Evolutionary conservation across 1,140 invertebrate genomes (phyloP), one percentile per base, ranked within the genome.

Genomic region (Saccostrea cuccullata): DNA sequence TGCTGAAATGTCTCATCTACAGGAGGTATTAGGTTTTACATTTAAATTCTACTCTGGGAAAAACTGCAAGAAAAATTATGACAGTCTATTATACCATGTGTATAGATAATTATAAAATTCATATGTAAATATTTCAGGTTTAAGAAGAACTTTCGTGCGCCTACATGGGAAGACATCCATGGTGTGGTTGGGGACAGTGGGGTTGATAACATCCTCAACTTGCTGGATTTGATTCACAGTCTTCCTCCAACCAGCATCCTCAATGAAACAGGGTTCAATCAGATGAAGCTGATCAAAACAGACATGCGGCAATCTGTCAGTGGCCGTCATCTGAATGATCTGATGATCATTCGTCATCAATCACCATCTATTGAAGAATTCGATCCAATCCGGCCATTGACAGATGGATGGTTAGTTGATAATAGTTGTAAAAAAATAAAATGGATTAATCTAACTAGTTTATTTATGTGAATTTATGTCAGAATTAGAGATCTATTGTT

Each of bases 201-300:
- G 12, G 12, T 86, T 3, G 9, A 11, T 26, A 86, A 86, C 55
- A 58, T 86, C 11, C 20, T 86, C 4, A 67, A 17, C 12, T n/a
- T 86, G 13, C 67, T 86, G 11, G 85, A 86, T 86, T 26, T 86
- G 20, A 3, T 86, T 6, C 26, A 55, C 9, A 73, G 64, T n/a
- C 26, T 86, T 6, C 85, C 85, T 23, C 64, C 85, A 73, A 86
- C 85, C 13, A 58, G 55, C 47, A 64, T 86, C 8, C 26, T 26
- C 8, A 86, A 86, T 73, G 85, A 86, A 73, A 73, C 64, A 55
- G 26, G 26, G 2, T 86, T 86, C 47, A 86, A 86, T 77, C 85
- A 73, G 64, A 86, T 86, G 85, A 86, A 86, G 47, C 20, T 86
- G 6, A 73, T 86, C 67, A 86, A 86, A 23, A 73, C 85, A 12